Evolutionary conservation across 1,140 invertebrate species (phyloP), one percentile per base, ranked within the genome.

Genomic region (Achatina immaculata): DNA sequence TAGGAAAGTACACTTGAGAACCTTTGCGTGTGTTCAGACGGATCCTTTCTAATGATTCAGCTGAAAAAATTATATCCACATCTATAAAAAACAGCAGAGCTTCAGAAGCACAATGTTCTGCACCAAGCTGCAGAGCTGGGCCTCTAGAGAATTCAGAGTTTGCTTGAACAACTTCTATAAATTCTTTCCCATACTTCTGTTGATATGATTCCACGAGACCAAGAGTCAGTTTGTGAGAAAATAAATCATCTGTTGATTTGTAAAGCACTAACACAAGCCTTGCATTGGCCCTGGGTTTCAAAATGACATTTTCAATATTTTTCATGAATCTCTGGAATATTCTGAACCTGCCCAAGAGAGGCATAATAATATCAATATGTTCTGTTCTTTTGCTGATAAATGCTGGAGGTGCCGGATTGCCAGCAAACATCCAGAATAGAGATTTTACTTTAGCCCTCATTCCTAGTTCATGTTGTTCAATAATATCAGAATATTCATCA

Each of bases 1-100:
- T 96, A 0, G 98, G 98, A 90, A 98, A 98, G 92, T 99, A 99
- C 0, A 97, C 95, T 91, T 95, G 94, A 78, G 93, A 92, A 43
- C 94, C 93, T 84, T 93, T 91, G 21, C 95, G 92, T 0, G 96
- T 97, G 88, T 98, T 97, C 93, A 83, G 92, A 73, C 91, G 88
- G 69, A 93, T 89, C 58, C 92, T 83, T 31, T 88, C 75, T 11
- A 93, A 77, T 21, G 90, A 86, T 38, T 89, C 90, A n/a, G 73
- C 66, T n/a, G 83, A 88, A 73, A 93, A 89, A 62, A 91, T 68
- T 80, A 93, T 93, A 82, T 93, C 93, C 36, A 95, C 93, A 82
- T 94, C 92, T 1, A 96, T 93, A 36, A 95, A 92, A 78, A 94
- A 94, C 34, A 98, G 92, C 87, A 92, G 92, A 84, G 93, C 93